Base-by-base conservation (phyloP, 2,888 invertebrate species). In the Erebia ligea region DNA sequence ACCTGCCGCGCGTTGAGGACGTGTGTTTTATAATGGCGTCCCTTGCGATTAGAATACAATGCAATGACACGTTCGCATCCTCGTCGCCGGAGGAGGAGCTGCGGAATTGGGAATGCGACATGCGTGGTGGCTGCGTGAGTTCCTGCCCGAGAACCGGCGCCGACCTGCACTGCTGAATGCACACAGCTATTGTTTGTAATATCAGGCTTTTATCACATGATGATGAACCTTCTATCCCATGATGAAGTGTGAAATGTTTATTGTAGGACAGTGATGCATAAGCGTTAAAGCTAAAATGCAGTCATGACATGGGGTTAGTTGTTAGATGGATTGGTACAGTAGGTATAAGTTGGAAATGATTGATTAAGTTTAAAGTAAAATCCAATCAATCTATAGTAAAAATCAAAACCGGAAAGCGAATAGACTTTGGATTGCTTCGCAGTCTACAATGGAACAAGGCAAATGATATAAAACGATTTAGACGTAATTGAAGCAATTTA, bases 11-110 rank as follows among this genome's bases (percentile, higher is more conserved):
- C 67, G 52, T 59, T 42, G 69, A 69, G 69, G 74, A 68, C 67
- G 63, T 66, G 69, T 71, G 59, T 68, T 58, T 69, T 65, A 13
- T 45, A 72, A 72, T 71, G 69, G 66, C 68, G 74, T 69, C 58
- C 64, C 69, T 56, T 54, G 70, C 58, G 65, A 73, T 75, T 75
- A 75, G 71, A 75, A 75, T 75, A 75, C 75, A 73, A 75, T 73
- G 75, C 75, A 75, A 73, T 71, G 75, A 71, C 75, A 73, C 73
- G 70, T 52, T 56, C 40, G 69, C 67, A 70, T 73, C 73, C 74
- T 68, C 70, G 72, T 62, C 66, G 63, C 72, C 54, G 17, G 21
- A 21, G 15, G 67, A 48, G 48, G 40, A 42, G 2, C 40, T 15
- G n/a, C 40, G 19, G 67, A 68, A 74, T 72, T 69, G 72, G 72